These are phyloP conservation scores for Minunthozetes semirufus DNA, from an alignment of 2,888 invertebrate genomes.

Conservation along the genomic window DNA sequence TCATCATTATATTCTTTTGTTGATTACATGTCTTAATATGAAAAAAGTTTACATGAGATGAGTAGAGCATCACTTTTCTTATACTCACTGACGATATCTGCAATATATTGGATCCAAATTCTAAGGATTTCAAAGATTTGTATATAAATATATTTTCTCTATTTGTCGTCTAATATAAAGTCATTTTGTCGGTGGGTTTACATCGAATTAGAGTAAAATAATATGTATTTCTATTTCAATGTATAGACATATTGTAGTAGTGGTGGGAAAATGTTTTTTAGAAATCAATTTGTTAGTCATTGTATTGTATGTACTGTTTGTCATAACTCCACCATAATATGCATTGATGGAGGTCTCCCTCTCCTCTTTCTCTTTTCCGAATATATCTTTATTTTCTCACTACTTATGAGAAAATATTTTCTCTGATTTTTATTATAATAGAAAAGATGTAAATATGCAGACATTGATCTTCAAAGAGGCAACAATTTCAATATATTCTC, in stretches of 20 bases:
- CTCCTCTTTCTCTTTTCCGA: conserved; percentile 2
- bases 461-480: too few species aligned
- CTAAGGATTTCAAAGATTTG: not conserved
- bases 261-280: conserved; percentile 21
- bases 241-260: not conserved
- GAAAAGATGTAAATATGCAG: not conserved
- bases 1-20: conserved; percentile 22
- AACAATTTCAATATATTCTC: conserved; percentile 5
- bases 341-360: conserved; percentile 25
- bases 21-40: conserved; percentile 5
- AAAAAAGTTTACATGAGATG: conserved; percentile 9
- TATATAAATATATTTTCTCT: not conserved
- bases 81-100: not conserved
- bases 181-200: conserved; percentile 26
- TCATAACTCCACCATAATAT: conserved; percentile 11
- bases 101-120: not conserved
- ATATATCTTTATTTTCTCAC: not conserved
- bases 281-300: conserved; percentile 22
- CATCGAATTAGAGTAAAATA: conserved; percentile 22
- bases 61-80: not conserved
- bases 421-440: not conserved
- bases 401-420: conserved; percentile 18
- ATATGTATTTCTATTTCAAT: not conserved
- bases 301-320: conserved; percentile 19
- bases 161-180: conserved; percentile 1